Percentiles rank a stretch among this genome's conserved stretches.
These are phyloP conservation scores for Cacatua alba DNA, from an alignment of 2,113 vertebrate genomes.

Conservation along the genomic window DNA sequence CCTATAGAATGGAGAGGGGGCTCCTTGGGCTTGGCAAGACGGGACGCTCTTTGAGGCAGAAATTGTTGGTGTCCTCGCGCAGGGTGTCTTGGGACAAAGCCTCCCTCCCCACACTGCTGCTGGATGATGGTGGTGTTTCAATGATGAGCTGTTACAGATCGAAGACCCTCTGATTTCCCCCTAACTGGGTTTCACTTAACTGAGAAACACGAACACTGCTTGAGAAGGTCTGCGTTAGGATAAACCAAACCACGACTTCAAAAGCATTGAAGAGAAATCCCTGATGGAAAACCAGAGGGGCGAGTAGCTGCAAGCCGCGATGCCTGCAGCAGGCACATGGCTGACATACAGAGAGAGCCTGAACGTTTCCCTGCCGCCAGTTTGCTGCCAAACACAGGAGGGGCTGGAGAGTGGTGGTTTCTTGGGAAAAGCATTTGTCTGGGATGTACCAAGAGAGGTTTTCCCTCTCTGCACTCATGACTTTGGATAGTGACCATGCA, in stretches of 20 bases:
- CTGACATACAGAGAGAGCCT: background rate
- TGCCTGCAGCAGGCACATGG: accelerated
- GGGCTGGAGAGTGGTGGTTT: background rate
- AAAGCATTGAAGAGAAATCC: background rate
- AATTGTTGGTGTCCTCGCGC: accelerated
- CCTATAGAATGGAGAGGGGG: too few species aligned
- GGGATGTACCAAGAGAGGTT: background rate
- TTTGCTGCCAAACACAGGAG: background rate
- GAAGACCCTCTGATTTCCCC: background rate
- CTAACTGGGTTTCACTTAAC: background rate
- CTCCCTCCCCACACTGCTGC: background rate
- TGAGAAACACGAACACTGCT: background rate
- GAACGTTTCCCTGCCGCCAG: background rate
- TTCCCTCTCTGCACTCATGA: background rate
- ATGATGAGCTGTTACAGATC: background rate
- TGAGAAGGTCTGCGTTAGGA: background rate
- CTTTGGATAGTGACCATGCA: background rate
- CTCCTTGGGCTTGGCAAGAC: accelerated
- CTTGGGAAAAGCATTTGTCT: background rate
- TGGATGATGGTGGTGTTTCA: background rate
- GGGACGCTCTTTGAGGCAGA: background rate
- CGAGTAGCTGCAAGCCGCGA: accelerated
- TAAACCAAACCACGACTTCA: background rate
- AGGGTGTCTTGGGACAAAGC: background rate
- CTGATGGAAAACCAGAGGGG: background rate